phyloP scores from a whole-genome alignment of 2,113 vertebrate genomes.

The Nesogale talazaci region DNA sequence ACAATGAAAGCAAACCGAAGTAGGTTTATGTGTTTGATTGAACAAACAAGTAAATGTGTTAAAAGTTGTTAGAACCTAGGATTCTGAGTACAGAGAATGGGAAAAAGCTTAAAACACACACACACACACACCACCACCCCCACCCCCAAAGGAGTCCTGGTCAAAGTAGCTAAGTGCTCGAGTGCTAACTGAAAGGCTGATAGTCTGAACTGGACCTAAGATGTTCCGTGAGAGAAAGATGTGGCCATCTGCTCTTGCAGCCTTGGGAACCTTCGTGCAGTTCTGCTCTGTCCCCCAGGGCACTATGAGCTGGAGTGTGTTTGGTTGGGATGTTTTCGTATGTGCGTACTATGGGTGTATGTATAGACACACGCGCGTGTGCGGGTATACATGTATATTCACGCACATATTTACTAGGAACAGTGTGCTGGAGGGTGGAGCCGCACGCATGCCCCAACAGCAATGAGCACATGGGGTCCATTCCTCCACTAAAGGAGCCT shows the following conservation, averaged over 20 bases:
- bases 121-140: neutral
- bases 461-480: fast-evolving
- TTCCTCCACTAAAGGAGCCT: too few species aligned
- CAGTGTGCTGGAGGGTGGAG: neutral
- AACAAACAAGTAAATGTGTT: neutral
- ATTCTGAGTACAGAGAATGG: neutral
- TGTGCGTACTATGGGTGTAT: too few species aligned
- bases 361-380: too few species aligned
- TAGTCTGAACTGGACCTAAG: neutral
- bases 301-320: neutral
- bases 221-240: neutral
- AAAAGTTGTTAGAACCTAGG: too few species aligned
- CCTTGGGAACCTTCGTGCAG: neutral
- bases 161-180: neutral
- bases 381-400: neutral
- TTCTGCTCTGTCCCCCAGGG: neutral
- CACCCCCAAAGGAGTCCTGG: neutral
- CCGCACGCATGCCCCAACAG: too few species aligned
- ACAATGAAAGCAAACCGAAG: neutral
- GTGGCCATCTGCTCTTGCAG: neutral
- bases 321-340: too few species aligned
- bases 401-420: neutral
- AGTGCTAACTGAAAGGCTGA: neutral
- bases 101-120: neutral
- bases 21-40: neutral